Percentiles rank a stretch among this genome's conserved stretches.
Conservation (phyloP, 2,797 vertebrate species). For the Dromococcyx pavoninus region DNA sequence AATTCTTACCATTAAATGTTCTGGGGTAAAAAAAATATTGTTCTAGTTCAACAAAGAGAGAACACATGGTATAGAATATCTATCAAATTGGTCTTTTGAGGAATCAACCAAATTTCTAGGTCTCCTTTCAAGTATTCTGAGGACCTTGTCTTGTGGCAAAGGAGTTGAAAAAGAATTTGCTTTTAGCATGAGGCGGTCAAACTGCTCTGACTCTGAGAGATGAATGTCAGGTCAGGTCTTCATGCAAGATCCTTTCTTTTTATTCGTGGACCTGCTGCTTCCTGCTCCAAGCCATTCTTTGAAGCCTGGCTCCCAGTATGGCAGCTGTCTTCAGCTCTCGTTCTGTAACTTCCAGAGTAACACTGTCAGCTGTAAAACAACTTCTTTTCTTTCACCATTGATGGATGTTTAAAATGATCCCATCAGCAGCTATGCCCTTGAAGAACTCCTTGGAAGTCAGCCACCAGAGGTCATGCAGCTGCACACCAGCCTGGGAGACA, state of each 20-base stretch:
- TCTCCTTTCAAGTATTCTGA: not conserved
- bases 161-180: not conserved
- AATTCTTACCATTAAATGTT: not conserved
- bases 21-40: not conserved
- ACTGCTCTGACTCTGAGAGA: not conserved
- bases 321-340: not conserved
- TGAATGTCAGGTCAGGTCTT: not conserved
- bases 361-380: not conserved
- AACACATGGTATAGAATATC: not conserved
- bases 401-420: not conserved
- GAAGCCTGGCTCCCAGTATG: fast-evolving
- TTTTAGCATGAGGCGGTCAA: not conserved
- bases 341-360: not conserved
- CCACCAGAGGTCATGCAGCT: not conserved
- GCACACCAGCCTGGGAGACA: not conserved
- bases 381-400: not conserved
- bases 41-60: not conserved
- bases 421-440: not conserved
- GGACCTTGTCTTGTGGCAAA: not conserved
- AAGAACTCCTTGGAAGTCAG: not conserved
- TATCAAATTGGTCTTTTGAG: not conserved
- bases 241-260: not conserved
- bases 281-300: not conserved
- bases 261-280: not conserved
- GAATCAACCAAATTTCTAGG: not conserved